phyloP scores from a whole-genome alignment of 2,888 invertebrate genomes.

The Stratiomys singularior region DNA sequence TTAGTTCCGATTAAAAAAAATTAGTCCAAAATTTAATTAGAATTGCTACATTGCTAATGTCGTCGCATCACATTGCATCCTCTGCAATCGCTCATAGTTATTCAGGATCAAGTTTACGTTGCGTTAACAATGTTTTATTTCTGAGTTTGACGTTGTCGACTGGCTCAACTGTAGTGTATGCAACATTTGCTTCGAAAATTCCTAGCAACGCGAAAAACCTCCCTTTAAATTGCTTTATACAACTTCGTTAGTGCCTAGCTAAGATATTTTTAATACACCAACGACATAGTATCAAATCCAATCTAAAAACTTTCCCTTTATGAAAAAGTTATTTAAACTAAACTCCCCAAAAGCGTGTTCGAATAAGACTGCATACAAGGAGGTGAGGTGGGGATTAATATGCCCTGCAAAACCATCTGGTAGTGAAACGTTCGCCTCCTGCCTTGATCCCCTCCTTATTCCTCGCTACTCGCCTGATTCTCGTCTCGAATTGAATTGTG shows the following conservation, averaged over 20 bases:
- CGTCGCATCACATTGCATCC: too few relatives aligned
- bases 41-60: too few relatives aligned
- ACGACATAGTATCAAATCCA: slow-evolving; percentile 27
- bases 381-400: too few relatives aligned
- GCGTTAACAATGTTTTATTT: too few relatives aligned
- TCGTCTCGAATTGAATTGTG: slow-evolving; percentile 32
- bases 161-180: too few relatives aligned
- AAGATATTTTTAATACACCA: slow-evolving; percentile 36
- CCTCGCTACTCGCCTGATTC: background rate
- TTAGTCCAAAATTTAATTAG: too few relatives aligned
- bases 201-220: too few relatives aligned
- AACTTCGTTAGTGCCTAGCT: slow-evolving; percentile 10
- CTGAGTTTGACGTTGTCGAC: too few relatives aligned
- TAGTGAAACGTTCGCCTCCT: background rate
- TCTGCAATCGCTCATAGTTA: too few relatives aligned
- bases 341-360: slow-evolving; percentile 15
- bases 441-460: background rate
- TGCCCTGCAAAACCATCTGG: background rate
- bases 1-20: too few relatives aligned
- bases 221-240: background rate
- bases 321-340: slow-evolving; percentile 19
- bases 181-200: too few relatives aligned
- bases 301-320: slow-evolving; percentile 34
- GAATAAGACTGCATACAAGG: background rate
- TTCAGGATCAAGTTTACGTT: too few relatives aligned